These are phyloP conservation scores for Limnephilus marmoratus DNA, from an alignment of 2,888 invertebrate genomes.

Conservation along the genomic window DNA sequence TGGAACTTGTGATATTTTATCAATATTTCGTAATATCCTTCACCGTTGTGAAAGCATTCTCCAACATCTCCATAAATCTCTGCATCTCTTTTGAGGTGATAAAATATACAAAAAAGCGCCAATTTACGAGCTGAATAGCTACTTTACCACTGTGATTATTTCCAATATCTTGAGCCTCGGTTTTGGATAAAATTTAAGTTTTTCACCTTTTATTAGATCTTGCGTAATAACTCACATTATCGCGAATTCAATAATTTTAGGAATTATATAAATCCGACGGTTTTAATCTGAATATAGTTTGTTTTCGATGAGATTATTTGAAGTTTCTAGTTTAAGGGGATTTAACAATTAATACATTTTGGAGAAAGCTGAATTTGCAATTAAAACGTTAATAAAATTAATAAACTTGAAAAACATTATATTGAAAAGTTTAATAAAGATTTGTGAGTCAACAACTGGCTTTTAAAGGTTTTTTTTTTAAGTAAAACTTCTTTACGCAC, in stretches of 20 bases:
- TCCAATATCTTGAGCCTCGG: not conserved
- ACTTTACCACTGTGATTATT: not conserved
- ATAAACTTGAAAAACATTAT: too few relatives aligned
- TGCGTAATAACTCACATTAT: not conserved
- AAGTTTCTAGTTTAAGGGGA: not conserved
- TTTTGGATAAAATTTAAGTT: not conserved
- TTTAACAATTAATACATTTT: not conserved
- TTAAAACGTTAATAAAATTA: too few relatives aligned
- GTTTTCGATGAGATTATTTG: not conserved
- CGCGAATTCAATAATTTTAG: not conserved
- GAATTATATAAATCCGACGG: not conserved
- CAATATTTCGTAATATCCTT: not conserved
- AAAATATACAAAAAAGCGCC: not conserved
- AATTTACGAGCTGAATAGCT: not conserved
- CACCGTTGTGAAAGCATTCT: constrained; percentile 3
- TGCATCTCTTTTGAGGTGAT: not conserved
- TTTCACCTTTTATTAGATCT: not conserved
- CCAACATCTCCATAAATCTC: not conserved
- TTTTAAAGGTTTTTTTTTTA: too few relatives aligned
- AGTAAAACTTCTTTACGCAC: too few relatives aligned
- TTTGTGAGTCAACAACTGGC: too few relatives aligned
- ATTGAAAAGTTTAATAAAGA: too few relatives aligned
- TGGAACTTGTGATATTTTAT: not conserved
- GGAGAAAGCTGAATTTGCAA: not conserved
- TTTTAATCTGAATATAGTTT: not conserved